A percentile compares a stretch with the other conserved stretches of the same genome.
These are phyloP conservation scores for Pipra filicauda DNA, from an alignment of 2,113 vertebrate genomes.

Conservation along the genomic window DNA sequence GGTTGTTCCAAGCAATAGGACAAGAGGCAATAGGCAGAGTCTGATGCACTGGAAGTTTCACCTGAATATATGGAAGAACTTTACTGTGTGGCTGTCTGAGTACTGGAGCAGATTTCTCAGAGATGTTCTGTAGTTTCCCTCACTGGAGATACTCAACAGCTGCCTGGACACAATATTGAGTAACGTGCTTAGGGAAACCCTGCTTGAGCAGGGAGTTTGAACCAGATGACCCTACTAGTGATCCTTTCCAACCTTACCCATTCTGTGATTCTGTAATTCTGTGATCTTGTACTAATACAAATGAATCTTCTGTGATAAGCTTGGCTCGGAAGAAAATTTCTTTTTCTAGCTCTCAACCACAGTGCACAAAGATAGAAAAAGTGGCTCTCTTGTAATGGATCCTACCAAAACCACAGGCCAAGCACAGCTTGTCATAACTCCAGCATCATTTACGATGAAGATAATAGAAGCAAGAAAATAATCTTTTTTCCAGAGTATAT, in stretches of 20 bases:
- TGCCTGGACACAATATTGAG: not conserved
- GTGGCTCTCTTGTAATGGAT: not conserved
- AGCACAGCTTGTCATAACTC: not conserved
- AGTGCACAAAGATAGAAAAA: not conserved
- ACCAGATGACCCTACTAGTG: not conserved
- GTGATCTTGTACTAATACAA: not conserved
- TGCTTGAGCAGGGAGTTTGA: not conserved
- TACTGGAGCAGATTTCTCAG: not conserved
- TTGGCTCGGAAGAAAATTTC: not conserved
- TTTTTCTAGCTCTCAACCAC: not conserved
- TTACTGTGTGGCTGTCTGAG: not conserved
- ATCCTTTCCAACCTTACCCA: not conserved
- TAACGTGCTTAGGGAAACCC: not conserved
- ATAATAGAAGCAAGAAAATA: not conserved
- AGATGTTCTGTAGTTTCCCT: not conserved
- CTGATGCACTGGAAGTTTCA: not conserved
- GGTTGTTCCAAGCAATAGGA: not conserved
- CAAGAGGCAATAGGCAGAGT: not conserved
- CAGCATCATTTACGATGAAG: not conserved
- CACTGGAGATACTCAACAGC: not conserved
- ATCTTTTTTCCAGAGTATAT: not conserved
- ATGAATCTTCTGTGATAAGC: not conserved
- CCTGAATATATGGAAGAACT: not conserved
- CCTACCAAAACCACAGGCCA: not conserved
- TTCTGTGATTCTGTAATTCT: not conserved